Conservation (phyloP, 1,140 invertebrate species). For the Hetaerina americana region DNA sequence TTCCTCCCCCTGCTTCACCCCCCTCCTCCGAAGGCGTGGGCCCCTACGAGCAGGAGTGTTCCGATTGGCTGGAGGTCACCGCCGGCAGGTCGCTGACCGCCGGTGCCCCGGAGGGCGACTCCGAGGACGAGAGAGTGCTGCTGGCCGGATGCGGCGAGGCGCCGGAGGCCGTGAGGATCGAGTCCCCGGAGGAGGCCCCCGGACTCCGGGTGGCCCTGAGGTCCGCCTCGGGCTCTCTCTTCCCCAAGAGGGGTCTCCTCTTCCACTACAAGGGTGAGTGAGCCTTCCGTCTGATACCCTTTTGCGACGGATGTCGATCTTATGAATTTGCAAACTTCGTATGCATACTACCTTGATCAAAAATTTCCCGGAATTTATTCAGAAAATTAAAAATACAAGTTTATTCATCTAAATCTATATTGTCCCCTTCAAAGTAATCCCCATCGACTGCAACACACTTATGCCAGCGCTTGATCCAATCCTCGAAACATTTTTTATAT, state of each 20-base stretch:
- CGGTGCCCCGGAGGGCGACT: conserved; percentile 30
- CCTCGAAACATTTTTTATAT: no score
- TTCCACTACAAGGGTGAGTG: conserved; percentile 39
- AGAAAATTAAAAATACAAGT: no score
- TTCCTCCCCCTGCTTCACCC: background rate
- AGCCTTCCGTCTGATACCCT: no score
- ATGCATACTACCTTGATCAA: no score
- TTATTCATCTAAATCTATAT: no score
- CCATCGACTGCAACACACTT: no score
- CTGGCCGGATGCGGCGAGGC: conserved; percentile 31
- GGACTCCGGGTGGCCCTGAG: conserved; percentile 30
- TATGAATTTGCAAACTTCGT: no score
- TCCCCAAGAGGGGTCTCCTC: conserved; percentile 38
- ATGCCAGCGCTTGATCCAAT: no score
- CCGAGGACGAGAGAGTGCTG: conserved; percentile 29
- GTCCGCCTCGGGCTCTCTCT: conserved; percentile 31
- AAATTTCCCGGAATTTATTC: no score
- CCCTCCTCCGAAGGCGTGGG: background rate
- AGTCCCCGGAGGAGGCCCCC: conserved; percentile 26
- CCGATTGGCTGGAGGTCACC: background rate
- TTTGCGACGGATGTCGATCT: no score
- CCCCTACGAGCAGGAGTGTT: background rate
- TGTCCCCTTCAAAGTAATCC: no score
- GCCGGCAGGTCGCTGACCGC: conserved; percentile 22
- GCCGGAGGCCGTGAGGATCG: conserved; percentile 24